Conservation (phyloP, 2,113 vertebrate genomes). For the Cyphotilapia sp. region DNA sequence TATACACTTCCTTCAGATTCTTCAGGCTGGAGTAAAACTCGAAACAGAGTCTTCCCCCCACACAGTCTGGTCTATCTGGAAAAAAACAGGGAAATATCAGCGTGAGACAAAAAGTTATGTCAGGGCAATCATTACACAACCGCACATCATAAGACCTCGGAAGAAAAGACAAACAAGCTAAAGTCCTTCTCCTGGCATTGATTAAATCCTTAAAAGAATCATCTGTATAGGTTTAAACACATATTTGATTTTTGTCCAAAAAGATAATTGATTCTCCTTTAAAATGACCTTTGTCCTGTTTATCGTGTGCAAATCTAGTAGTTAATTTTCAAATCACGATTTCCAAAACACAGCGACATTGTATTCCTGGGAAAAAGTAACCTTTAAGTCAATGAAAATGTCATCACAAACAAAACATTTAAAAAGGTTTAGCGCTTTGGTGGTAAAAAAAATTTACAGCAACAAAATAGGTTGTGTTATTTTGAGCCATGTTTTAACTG, state of each 20-base stretch:
- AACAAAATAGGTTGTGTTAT: not conserved
- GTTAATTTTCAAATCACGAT: not conserved
- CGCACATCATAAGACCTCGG: not conserved
- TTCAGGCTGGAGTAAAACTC: conserved; percentile 90
- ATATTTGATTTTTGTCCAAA: not conserved
- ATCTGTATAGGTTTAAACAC: not conserved
- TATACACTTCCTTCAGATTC: conserved; percentile 91
- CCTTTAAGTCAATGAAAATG: not conserved
- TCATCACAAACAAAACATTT: not conserved
- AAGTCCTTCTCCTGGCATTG: not conserved
- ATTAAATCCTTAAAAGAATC: not conserved
- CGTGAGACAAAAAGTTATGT: not conserved
- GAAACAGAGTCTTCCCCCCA: conserved; percentile 81
- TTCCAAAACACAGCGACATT: not conserved
- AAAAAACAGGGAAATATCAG: not conserved
- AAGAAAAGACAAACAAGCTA: not conserved
- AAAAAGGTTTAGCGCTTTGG: not conserved
- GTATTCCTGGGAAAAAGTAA: not conserved
- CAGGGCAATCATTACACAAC: not conserved
- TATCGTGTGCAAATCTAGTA: not conserved
- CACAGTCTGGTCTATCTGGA: conserved; percentile 88
- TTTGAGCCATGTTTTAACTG: not conserved
- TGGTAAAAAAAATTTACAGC: not conserved
- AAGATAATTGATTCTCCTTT: not conserved
- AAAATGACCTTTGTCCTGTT: not conserved